phyloP scores from a whole-genome alignment of 2,797 vertebrate species.

The Thripadectes ignobilis region DNA sequence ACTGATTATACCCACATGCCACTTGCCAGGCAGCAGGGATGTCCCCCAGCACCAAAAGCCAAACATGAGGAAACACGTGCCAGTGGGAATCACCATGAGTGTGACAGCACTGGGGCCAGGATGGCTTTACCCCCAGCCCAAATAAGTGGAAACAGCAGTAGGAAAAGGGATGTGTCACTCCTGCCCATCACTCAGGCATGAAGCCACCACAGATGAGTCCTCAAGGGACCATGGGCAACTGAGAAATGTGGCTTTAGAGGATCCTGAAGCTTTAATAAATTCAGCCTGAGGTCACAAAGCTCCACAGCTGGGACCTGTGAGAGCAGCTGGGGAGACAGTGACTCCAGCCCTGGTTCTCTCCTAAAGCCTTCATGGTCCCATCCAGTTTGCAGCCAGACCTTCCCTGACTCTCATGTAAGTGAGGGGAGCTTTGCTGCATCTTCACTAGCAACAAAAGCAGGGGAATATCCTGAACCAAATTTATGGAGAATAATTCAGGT shows the following conservation, averaged over 20 bases:
- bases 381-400: not conserved
- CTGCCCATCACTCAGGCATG: not conserved
- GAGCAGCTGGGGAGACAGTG: not conserved
- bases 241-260: not conserved
- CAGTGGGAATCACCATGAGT: not conserved
- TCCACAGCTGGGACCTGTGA: not conserved
- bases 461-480: not conserved
- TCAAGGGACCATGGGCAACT: rapidly evolving
- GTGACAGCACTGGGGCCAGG: not conserved
- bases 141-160: not conserved
- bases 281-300: not conserved
- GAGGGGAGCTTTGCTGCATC: not conserved
- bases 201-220: not conserved
- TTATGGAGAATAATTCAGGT: not conserved
- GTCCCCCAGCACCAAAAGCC: not conserved
- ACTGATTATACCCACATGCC: slow-evolving; percentile 43
- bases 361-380: not conserved
- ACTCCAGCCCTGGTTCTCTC: not conserved
- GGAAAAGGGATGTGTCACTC: not conserved
- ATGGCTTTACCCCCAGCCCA: not conserved
- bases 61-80: not conserved
- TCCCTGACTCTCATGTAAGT: not conserved
- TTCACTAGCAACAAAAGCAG: rapidly evolving
- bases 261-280: not conserved
- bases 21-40: not conserved